Percentiles rank a stretch among this genome's conserved stretches.
Evolutionary conservation across 2,113 vertebrate genomes (phyloP).

Genomic region (Anser cygnoides): DNA sequence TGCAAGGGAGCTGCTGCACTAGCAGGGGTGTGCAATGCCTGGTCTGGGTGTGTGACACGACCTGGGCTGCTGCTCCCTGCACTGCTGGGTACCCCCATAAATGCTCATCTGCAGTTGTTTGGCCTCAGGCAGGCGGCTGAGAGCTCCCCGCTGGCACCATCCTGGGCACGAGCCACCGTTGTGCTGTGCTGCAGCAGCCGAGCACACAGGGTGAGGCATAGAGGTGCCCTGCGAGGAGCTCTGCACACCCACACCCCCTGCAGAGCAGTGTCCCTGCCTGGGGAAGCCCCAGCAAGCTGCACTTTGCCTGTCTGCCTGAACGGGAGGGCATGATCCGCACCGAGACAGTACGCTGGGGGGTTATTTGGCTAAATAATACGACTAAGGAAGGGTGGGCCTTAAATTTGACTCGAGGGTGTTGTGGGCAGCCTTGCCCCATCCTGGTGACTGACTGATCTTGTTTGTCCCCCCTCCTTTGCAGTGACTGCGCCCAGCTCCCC

Average conservation of each 20-base stretch:
- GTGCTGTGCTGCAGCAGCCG: background rate
- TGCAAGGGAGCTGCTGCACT: background rate
- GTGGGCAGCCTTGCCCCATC: background rate
- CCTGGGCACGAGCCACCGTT: rapidly evolving
- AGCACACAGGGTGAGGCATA: rapidly evolving
- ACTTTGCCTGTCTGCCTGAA: background rate
- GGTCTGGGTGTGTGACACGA: background rate
- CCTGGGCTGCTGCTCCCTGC: background rate
- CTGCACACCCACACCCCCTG: background rate
- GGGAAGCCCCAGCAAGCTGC: background rate
- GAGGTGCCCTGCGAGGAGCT: background rate
- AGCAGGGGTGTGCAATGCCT: rapidly evolving
- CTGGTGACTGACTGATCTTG: background rate
- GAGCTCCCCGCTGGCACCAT: rapidly evolving
- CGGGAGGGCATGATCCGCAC: background rate
- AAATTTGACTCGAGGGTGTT: background rate
- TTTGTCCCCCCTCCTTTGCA: constrained; percentile 39
- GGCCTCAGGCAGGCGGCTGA: background rate
- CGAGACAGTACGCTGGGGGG: background rate
- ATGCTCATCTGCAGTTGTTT: background rate
- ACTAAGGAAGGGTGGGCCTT: background rate
- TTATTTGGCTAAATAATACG: background rate
- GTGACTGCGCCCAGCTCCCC: constrained; percentile 98
- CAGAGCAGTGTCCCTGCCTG: background rate
- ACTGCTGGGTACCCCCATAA: background rate